These are phyloP conservation scores for Paguma larvata DNA, from an alignment of 2,797 vertebrate species.

Conservation along the genomic window DNA sequence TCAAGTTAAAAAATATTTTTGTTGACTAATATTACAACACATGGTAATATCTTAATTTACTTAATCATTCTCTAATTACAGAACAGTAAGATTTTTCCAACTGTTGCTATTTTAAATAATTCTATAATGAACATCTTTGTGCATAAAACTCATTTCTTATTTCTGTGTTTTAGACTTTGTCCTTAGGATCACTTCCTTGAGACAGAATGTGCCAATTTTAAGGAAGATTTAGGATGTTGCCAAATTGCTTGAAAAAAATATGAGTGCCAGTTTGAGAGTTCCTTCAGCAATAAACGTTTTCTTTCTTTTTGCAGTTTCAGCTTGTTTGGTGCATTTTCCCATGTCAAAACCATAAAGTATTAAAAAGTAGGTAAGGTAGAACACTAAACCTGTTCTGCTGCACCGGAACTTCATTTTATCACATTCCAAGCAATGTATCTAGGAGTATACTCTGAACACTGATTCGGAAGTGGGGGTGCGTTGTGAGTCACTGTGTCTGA, in stretches of 20 bases:
- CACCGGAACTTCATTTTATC: not conserved
- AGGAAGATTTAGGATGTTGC: not conserved
- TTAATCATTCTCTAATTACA: not conserved
- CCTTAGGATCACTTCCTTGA: constrained; percentile 1
- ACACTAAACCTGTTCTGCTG: not conserved
- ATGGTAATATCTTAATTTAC: not conserved
- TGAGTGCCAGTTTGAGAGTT: not conserved
- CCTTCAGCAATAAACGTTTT: not conserved
- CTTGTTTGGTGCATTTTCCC: not conserved
- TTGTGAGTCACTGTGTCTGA: not conserved
- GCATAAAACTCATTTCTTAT: not conserved
- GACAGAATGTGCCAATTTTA: constrained; percentile 9
- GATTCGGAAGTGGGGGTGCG: not conserved
- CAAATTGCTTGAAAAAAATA: not conserved
- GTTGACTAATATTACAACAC: not conserved
- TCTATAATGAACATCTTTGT: not conserved
- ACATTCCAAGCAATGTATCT: not conserved
- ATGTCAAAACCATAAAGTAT: not conserved
- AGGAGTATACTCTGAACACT: not conserved
- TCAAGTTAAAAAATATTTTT: constrained; percentile 34
- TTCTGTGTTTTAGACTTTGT: constrained; percentile 1
- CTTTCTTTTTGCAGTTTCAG: constrained; percentile 26
- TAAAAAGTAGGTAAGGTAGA: not conserved
- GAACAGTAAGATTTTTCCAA: not conserved
- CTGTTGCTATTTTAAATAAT: constrained; percentile 44